Evolutionary conservation across 2,113 vertebrate species (phyloP), one percentile per base, ranked within the genome.

Genomic region (Picathartes gymnocephalus): DNA sequence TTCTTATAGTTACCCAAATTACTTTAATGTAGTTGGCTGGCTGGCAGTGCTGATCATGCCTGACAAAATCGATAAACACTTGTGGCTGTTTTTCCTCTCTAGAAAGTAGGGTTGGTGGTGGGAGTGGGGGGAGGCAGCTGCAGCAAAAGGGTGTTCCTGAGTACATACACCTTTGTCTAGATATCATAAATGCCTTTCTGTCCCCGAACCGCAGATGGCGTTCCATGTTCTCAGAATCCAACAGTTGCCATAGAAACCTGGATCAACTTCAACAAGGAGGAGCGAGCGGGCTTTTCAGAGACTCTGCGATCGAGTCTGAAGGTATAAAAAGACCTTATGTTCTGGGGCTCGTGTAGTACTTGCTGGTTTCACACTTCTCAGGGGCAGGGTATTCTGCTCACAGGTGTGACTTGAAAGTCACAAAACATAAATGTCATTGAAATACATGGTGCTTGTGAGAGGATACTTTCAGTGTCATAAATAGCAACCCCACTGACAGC

Each of bases 221-320:
- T 99, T 93, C 99, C 99, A 1, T 99, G 97, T 96, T 99, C 99
- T 90, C 99, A 99, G 98, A 99, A 99, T 95, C 99, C 99, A 81
- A 98, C 97, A 28, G 96, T 96, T 95, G 99, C 99, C 48, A 99
- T 99, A 54, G 98, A 99, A 94, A 98, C 99, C 7, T 99, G 99
- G 99, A 99, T 99, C 95, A 99, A 98, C 96, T 98, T 99, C 97
- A 99, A 99, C 97, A 99, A 99, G 97, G 99, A 99, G 71, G 99
- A 99, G 90, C 98, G 99, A 92, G 98, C 98, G 8, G 98, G 98
- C 94, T 99, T 99, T 95, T 98, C 98, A 16, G 98, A 98, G 80
- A 98, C 98, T 5, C 98, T 99, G 19, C 98, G 94, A 86, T 98
- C 99, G 3, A 99, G 98, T 92, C 98, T 99, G 40, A 99, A 99